Percentiles rank a stretch among this genome's conserved stretches.
These are phyloP conservation scores for Ardeotis arabs DNA, from an alignment of 2,113 vertebrate species.

Conservation along the genomic window DNA sequence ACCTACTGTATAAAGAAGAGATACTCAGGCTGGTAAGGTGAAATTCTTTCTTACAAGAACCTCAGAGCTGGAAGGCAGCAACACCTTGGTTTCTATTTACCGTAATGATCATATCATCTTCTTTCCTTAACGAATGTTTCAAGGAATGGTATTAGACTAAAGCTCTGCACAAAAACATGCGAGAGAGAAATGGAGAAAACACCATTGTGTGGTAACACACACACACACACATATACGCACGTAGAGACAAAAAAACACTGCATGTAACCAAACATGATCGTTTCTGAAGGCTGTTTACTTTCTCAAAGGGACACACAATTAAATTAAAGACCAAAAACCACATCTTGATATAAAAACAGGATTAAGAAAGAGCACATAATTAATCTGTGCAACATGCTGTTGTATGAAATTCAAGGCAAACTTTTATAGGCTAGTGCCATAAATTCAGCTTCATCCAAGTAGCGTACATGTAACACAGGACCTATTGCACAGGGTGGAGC, in stretches of 20 bases:
- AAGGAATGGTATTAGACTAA: background rate
- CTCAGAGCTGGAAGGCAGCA: background rate
- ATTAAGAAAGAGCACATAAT: background rate
- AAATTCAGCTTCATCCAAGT: background rate
- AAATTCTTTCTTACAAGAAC: background rate
- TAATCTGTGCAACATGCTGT: background rate
- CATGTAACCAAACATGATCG: background rate
- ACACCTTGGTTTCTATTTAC: background rate
- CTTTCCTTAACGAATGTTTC: background rate
- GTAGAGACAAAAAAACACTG: background rate
- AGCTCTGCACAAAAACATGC: background rate
- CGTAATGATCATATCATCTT: rapidly evolving
- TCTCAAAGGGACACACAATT: background rate
- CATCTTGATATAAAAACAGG: background rate
- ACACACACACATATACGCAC: background rate
- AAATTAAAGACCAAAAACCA: background rate
- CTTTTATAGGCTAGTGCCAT: background rate
- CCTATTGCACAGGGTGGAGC: background rate
- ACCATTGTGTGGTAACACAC: background rate
- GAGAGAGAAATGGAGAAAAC: background rate
- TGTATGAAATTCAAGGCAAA: background rate
- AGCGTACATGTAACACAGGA: background rate
- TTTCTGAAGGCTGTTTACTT: background rate
- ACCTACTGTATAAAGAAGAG: background rate
- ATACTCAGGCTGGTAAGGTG: background rate